Evolutionary conservation across 2,888 invertebrate species (phyloP), one percentile per base, ranked within the genome.

Genomic region (Podabrus alpinus): DNA sequence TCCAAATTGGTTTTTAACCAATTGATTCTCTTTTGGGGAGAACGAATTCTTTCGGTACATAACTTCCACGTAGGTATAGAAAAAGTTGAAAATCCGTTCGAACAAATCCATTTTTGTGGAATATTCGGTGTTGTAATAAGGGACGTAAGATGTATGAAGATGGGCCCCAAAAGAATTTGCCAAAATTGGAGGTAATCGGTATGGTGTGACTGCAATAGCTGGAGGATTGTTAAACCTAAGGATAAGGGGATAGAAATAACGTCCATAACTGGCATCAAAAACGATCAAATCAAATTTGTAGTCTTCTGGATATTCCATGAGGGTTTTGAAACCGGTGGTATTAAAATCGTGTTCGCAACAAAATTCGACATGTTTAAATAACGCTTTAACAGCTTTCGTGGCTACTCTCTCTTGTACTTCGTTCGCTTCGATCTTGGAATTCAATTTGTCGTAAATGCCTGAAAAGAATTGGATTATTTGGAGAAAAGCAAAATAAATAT

Each of bases 101-200:
- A 69, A 66, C n/a, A 83, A 82, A n/a, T 60, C 80, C 82, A 82
- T 82, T 17, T 80, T 76, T 21, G 79, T 78, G 5, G 77, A 77
- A 24, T 79, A 82, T 9, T 80, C 79, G 17, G 82, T 74, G 25
- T 78, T 72, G 59, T 80, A 78, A 61, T 79, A 81, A 1, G 84
- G 84, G 16, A 83, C 66, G 75, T 84, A 84, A 1, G 81, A 78
- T 0, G 83, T 80, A 67, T 80, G 79, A n/a, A 81, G 71, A 17
- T 80, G 78, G 29, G 73, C 78, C 5, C 81, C 81, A 67, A 81
- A 79, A 4, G 79, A 77, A 16, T 79, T 77, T 9, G 77, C 76
- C 25, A 81, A 78, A 19, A 73, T 73, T 9, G 79, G 79, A 4
- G 78, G 79, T n/a, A 80, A 68, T 9, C 80, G 76, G 64, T 80